Percentiles rank a stretch among this genome's conserved stretches.
phyloP scores from a whole-genome alignment of 2,113 vertebrate species.

The Mugil cephalus region DNA sequence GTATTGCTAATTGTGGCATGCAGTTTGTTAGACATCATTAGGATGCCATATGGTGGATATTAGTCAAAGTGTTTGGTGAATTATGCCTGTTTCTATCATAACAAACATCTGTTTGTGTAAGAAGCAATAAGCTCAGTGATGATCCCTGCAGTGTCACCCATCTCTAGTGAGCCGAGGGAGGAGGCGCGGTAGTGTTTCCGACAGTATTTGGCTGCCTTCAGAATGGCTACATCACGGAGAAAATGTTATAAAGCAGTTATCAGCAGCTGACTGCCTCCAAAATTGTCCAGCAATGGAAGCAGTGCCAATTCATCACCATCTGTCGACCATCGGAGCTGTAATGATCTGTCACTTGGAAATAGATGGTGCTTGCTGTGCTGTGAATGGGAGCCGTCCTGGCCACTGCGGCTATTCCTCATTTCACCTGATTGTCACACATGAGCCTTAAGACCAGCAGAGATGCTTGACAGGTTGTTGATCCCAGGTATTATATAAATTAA shows the following conservation, averaged over 20 bases:
- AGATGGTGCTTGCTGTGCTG: constrained; percentile 54
- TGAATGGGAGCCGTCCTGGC: constrained; percentile 35
- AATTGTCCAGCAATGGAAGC: constrained; percentile 54
- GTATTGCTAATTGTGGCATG: constrained; percentile 17
- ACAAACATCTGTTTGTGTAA: constrained; percentile 51
- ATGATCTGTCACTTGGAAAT: constrained; percentile 74
- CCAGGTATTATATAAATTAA: neutral
- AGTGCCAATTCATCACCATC: constrained; percentile 75
- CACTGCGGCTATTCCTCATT: constrained; percentile 41
- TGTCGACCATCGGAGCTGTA: constrained; percentile 68
- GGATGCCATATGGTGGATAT: constrained; percentile 44
- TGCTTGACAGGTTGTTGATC: constrained; percentile 19
- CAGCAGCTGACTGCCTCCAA: constrained; percentile 56
- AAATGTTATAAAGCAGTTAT: constrained; percentile 64
- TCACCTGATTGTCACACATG: constrained; percentile 42
- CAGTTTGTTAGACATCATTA: constrained; percentile 41
- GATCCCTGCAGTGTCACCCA: constrained; percentile 18
- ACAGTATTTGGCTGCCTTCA: constrained; percentile 27
- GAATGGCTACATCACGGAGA: constrained; percentile 37
- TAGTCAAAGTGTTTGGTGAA: constrained; percentile 38
- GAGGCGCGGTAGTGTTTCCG: constrained; percentile 14
- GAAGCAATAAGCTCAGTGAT: constrained; percentile 28
- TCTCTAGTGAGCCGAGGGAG: constrained; percentile 34
- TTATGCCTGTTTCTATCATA: constrained; percentile 39
- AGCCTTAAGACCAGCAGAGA: constrained; percentile 26